Conservation (phyloP, 1,140 invertebrate species). For the Drosophila gunungcola region DNA sequence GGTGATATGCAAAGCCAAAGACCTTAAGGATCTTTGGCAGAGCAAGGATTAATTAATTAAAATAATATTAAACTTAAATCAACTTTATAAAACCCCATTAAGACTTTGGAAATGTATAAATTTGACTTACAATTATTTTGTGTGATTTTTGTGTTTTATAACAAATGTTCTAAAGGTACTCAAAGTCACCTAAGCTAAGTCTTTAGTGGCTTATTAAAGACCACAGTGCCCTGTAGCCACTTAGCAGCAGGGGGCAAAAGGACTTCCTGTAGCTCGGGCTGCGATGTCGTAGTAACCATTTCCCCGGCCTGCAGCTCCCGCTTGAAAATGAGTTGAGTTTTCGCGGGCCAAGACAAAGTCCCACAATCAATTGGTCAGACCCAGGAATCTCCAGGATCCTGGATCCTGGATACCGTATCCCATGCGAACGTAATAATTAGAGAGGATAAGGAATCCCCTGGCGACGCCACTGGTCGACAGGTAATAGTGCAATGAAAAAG, state of each 20-base stretch:
- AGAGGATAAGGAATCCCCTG: not conserved
- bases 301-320: constrained; percentile 5
- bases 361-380: constrained; percentile 30
- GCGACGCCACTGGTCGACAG: constrained; percentile 21
- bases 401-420: not conserved
- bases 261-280: not conserved
- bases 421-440: constrained; percentile 30
- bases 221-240: constrained; percentile 19
- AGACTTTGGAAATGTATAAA: too few species aligned
- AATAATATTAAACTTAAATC: too few species aligned
- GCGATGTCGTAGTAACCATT: constrained; percentile 5
- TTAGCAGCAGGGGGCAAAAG: not conserved
- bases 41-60: too few species aligned
- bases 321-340: constrained; percentile 14
- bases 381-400: constrained; percentile 7
- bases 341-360: constrained; percentile 4
- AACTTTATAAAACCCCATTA: too few species aligned
- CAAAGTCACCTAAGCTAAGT: not conserved
- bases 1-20: too few species aligned
- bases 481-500: constrained; percentile 44
- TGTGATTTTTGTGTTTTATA: not conserved
- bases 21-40: too few species aligned
- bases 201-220: not conserved
- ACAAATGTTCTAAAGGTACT: not conserved
- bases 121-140: too few species aligned